A percentile compares a stretch with the other conserved stretches of the same genome.
These are phyloP conservation scores for Melitaea cinxia DNA, from an alignment of 1,140 invertebrate genomes.

Conservation along the genomic window DNA sequence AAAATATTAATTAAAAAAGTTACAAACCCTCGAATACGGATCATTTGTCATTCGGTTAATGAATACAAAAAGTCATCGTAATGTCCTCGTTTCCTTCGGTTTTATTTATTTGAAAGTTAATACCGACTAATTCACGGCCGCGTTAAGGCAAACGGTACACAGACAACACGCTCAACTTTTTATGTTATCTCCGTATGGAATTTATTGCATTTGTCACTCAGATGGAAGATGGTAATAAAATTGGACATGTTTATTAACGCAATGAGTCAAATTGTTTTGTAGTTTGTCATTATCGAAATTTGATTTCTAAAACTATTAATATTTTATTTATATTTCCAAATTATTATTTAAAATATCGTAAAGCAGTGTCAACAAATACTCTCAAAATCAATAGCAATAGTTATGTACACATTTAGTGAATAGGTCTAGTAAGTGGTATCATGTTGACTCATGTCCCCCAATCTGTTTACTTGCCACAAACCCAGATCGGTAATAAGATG, in stretches of 20 bases:
- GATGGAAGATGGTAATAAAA: slow-evolving; percentile 52
- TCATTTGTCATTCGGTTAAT: slow-evolving; percentile 49
- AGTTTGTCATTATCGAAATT: slow-evolving; percentile 1
- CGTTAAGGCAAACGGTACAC: slow-evolving; percentile 50
- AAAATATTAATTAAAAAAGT: slow-evolving; percentile 21
- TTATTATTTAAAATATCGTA: not conserved
- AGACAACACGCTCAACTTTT: slow-evolving; percentile 66
- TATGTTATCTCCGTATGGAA: slow-evolving; percentile 59
- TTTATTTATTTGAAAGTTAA: slow-evolving; percentile 65
- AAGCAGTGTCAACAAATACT: not conserved
- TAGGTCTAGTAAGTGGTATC: slow-evolving; percentile 68
- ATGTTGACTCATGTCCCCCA: slow-evolving; percentile 66
- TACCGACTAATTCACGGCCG: slow-evolving; percentile 61
- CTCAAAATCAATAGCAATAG: slow-evolving; percentile 60
- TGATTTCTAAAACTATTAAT: too few species aligned
- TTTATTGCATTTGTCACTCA: slow-evolving; percentile 66
- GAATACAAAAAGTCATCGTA: slow-evolving; percentile 48
- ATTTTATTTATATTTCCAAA: too few species aligned
- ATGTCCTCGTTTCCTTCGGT: slow-evolving; percentile 28
- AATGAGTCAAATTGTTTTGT: slow-evolving; percentile 26
- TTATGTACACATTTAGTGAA: slow-evolving; percentile 54
- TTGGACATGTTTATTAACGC: slow-evolving; percentile 46
- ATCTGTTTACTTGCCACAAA: slow-evolving; percentile 71
- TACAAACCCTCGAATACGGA: slow-evolving; percentile 12
- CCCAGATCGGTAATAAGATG: slow-evolving; percentile 78